Base-by-base conservation (phyloP, 2,113 vertebrate genomes). In the Crypturellus undulatus region DNA sequence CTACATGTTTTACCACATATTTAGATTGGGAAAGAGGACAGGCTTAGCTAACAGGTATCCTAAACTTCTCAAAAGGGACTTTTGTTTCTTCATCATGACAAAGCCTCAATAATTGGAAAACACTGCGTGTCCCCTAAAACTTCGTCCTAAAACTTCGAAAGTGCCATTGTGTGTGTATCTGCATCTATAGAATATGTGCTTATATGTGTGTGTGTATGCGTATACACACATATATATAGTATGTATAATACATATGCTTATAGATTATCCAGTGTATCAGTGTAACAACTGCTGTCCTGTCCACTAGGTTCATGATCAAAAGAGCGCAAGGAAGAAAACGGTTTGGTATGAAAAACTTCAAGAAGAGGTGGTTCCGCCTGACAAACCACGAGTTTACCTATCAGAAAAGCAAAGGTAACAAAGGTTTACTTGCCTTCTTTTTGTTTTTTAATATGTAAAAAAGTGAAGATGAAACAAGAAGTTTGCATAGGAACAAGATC, bases 301-400 rank as follows among this genome's bases (percentile, higher is more conserved):
- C 91, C 78, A 17, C 64, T 93, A 99, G 99, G 95, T 99, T 99
- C 95, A 99, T 99, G 99, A 99, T 99, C 79, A 99, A 99, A 97
- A 97, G 99, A 95, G 99, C 99, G 3, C 99, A 99, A 88, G 99
- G 99, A 59, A 99, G 99, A 76, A 99, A 99, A 75, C 98, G 99
- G 17, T 99, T 99, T 79, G 99, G 99, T 42, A 99, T 99, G 98
- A 99, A 99, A 97, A 99, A 99, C 95, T 99, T 99, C 95, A 99
- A 99, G 97, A 99, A 99, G 95, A 98, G 99, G 84, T 99, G 99
- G 99, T 99, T 99, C 97, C 99, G 99, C 56, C 98, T 99, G 90
- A 99, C 99, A 56, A 99, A 99, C 95, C 99, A 99, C 9, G 99
- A 99, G 94, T 99, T 99, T 86, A 99, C 99, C 43, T 99, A 99